Conservation (phyloP, 2,888 invertebrate species). For the Dryocosmus kuriphilus region DNA sequence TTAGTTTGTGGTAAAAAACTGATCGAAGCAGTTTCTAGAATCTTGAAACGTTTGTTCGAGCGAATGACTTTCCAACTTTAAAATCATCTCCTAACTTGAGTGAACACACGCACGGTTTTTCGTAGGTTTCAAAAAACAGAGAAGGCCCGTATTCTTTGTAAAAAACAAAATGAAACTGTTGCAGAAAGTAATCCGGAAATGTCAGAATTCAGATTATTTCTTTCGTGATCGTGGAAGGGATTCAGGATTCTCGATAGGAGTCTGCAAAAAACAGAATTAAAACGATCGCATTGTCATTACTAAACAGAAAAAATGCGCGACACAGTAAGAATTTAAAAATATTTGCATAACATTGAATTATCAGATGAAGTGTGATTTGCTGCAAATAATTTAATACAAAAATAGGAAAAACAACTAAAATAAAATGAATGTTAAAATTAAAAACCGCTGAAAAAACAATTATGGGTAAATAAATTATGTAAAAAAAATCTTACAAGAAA, state of each 20-base stretch:
- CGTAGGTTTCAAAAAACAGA: constrained; percentile 23
- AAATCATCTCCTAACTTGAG: constrained; percentile 47
- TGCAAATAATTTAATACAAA: not conserved
- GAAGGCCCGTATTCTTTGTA: constrained; percentile 76
- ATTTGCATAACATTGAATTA: not conserved
- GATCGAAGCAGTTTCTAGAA: constrained; percentile 6
- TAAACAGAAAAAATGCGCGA: constrained; percentile 15
- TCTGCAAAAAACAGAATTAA: constrained; percentile 14
- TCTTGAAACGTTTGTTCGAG: constrained; percentile 54
- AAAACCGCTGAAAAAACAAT: not conserved
- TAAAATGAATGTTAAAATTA: not conserved
- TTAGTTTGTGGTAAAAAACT: constrained; percentile 5
- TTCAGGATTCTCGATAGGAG: constrained; percentile 5
- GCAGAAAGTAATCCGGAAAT: constrained; percentile 43
- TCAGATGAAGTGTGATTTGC: not conserved
- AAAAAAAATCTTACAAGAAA: not conserved
- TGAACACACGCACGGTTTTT: constrained; percentile 72
- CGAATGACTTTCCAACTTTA: constrained; percentile 51
- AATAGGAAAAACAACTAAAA: not conserved
- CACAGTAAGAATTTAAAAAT: not conserved
- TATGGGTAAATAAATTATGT: not conserved
- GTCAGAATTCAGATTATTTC: constrained; percentile 51
- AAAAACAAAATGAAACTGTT: constrained; percentile 41
- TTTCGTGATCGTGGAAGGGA: constrained; percentile 11
- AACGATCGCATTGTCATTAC: not conserved